Conservation (phyloP, 2,797 vertebrate genomes). For the Todus mexicanus region DNA sequence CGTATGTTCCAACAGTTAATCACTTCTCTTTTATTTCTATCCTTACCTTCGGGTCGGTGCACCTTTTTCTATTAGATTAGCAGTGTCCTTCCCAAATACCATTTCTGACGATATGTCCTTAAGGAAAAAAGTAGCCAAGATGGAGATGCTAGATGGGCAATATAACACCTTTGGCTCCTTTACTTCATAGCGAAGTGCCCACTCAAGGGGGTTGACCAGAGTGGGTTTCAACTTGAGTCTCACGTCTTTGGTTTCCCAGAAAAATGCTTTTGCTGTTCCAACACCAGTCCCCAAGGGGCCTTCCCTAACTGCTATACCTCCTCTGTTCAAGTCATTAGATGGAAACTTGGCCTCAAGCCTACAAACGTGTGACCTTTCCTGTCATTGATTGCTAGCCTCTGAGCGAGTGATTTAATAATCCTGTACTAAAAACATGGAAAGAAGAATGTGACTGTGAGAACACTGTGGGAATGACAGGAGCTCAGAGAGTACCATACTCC, state of each 20-base stretch:
- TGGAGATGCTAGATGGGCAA: not conserved
- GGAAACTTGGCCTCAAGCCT: constrained; percentile 4
- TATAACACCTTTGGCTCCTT: not conserved
- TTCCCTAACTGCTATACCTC: not conserved
- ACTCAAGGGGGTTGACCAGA: not conserved
- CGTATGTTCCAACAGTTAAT: not conserved
- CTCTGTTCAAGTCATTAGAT: not conserved
- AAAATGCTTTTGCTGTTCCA: not conserved
- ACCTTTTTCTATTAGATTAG: not conserved
- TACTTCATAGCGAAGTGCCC: not conserved
- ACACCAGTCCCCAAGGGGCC: not conserved
- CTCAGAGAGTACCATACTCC: not conserved
- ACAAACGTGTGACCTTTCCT: not conserved
- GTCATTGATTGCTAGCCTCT: not conserved
- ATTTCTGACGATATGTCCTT: not conserved
- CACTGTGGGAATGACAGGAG: not conserved
- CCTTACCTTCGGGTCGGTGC: not conserved
- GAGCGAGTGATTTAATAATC: not conserved
- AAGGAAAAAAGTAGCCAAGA: not conserved
- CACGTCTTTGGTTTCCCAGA: not conserved
- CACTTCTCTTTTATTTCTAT: not conserved
- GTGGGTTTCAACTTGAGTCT: not conserved
- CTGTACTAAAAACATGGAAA: not conserved
- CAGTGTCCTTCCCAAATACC: not conserved
- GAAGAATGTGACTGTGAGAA: not conserved